Conservation (phyloP, 2,113 vertebrate genomes). For the Galeopterus variegatus region DNA sequence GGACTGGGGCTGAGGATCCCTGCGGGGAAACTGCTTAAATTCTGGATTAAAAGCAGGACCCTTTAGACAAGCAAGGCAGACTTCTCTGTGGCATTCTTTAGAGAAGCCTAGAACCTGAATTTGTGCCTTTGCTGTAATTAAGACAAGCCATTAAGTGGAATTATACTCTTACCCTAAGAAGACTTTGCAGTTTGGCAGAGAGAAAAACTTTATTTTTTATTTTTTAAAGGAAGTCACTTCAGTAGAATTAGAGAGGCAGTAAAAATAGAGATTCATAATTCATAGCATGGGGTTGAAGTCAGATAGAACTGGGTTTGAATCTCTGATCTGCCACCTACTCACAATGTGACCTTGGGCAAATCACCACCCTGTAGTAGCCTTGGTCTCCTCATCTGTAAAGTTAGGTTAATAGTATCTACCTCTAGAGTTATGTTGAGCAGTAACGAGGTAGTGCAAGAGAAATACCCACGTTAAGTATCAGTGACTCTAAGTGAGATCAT, state of each 20-base stretch:
- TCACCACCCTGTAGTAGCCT: neutral
- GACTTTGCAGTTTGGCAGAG: neutral
- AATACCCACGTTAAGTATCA: too few relatives aligned
- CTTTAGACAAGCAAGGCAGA: neutral
- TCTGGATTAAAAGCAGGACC: neutral
- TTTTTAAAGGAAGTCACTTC: constrained; percentile 27
- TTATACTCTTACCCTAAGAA: neutral
- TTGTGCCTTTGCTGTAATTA: neutral
- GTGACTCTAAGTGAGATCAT: neutral
- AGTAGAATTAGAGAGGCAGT: neutral
- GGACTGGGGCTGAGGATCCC: neutral
- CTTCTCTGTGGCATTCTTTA: neutral
- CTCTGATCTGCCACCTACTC: neutral
- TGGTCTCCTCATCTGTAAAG: neutral
- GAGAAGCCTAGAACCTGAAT: neutral
- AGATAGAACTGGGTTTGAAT: neutral
- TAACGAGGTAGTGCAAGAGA: neutral
- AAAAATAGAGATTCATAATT: constrained; percentile 36
- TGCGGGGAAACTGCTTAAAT: neutral
- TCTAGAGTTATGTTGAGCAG: neutral
- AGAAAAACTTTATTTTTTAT: neutral
- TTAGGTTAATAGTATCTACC: neutral
- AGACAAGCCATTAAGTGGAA: neutral
- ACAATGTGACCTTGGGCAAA: neutral
- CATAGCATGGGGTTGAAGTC: neutral